A percentile compares a stretch with the other conserved stretches of the same genome.
Evolutionary conservation across 2,888 invertebrate species (phyloP).

Genomic region (Ormyrus nitidulus): DNA sequence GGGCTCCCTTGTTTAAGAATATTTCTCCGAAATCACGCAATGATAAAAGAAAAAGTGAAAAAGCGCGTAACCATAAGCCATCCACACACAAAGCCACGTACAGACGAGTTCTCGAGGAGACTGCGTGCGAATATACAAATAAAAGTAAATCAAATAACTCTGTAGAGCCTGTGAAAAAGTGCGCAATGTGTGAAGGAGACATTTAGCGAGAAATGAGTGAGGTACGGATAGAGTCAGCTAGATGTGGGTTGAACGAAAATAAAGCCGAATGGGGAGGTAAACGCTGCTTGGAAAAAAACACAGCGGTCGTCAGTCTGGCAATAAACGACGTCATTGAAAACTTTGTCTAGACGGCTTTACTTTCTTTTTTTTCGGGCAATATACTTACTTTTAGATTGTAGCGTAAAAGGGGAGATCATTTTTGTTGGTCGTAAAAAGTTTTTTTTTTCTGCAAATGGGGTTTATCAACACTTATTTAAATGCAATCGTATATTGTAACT

Average conservation of each 20-base stretch:
- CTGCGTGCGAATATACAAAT: slow-evolving; percentile 21
- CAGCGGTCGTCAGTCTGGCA: not conserved
- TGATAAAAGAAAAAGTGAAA: slow-evolving; percentile 26
- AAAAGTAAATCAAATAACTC: slow-evolving; percentile 11
- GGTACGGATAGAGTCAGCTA: slow-evolving; percentile 36
- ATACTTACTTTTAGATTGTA: no score
- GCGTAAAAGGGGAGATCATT: no score
- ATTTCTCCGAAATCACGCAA: slow-evolving; percentile 49
- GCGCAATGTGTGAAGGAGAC: not conserved
- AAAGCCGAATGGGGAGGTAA: not conserved
- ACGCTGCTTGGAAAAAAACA: not conserved
- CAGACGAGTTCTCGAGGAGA: slow-evolving; percentile 51
- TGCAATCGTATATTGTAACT: no score
- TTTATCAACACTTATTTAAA: no score
- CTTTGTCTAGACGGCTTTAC: not conserved
- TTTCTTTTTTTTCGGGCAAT: not conserved
- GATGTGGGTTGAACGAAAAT: slow-evolving; percentile 25
- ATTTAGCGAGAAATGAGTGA: slow-evolving; percentile 8
- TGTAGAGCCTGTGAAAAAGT: slow-evolving; percentile 33
- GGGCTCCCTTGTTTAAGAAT: slow-evolving; percentile 53
- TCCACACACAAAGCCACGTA: not conserved
- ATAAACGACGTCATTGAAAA: not conserved
- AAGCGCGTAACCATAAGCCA: slow-evolving; percentile 45
- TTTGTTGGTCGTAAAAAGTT: no score
- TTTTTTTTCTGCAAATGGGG: no score